Evolutionary conservation across 2,797 vertebrate species (phyloP).

Genomic region (Ctenopoma multispine): DNA sequence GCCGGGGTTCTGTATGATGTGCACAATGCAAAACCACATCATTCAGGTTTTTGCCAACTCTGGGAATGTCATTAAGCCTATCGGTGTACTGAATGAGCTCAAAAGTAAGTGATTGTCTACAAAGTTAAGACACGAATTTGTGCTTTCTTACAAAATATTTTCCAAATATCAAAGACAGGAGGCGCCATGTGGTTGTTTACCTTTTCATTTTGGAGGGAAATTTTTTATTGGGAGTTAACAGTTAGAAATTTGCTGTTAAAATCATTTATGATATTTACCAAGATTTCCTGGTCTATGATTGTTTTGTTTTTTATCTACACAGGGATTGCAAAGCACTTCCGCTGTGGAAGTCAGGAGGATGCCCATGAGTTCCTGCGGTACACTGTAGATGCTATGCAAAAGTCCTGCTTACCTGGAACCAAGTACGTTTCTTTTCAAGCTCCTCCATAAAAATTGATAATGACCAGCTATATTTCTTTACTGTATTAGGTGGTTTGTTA

Average conservation of each 20-base stretch:
- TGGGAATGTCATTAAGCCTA: slow-evolving; percentile 94
- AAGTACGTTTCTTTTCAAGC: slow-evolving; percentile 85
- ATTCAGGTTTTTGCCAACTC: slow-evolving; percentile 94
- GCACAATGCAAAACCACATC: slow-evolving; percentile 96
- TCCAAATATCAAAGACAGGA: slow-evolving; percentile 32
- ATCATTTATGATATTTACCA: neutral
- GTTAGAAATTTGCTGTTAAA: neutral
- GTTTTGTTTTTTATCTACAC: neutral
- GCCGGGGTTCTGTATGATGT: slow-evolving; percentile 99
- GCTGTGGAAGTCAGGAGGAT: slow-evolving; percentile 96
- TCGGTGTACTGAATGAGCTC: slow-evolving; percentile 93
- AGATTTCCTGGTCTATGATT: neutral
- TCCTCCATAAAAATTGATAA: neutral
- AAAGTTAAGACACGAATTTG: neutral
- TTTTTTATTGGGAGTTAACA: neutral
- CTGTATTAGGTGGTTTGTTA: neutral
- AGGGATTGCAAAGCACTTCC: slow-evolving; percentile 98
- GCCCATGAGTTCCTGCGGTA: slow-evolving; percentile 97
- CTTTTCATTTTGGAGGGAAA: slow-evolving; percentile 64
- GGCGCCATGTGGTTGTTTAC: slow-evolving; percentile 54
- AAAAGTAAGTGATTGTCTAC: slow-evolving; percentile 87
- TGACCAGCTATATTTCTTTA: neutral
- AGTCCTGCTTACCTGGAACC: slow-evolving; percentile 94
- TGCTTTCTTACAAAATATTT: neutral
- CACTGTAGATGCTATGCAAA: slow-evolving; percentile 98